Conservation (phyloP, 2,888 invertebrate genomes). For the Himalopsyche kuldschensis region DNA sequence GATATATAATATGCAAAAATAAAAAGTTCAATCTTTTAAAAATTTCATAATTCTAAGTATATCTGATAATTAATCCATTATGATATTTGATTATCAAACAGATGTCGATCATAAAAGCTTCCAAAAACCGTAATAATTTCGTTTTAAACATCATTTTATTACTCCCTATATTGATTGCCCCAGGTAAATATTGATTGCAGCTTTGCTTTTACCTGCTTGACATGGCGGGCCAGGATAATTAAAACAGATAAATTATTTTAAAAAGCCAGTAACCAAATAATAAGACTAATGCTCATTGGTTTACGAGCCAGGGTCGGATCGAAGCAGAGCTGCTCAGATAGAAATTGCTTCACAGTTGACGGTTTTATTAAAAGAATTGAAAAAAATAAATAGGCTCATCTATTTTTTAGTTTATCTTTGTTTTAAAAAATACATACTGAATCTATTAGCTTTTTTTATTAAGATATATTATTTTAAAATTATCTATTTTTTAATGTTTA, state of each 20-base stretch:
- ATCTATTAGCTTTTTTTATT: too few relatives aligned
- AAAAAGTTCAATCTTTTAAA: too few relatives aligned
- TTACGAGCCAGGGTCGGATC: not conserved
- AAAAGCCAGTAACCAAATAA: conserved; percentile 1
- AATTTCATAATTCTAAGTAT: too few relatives aligned
- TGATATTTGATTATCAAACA: not conserved
- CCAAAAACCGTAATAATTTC: not conserved
- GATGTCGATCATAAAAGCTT: not conserved
- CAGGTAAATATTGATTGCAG: not conserved
- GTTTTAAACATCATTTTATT: not conserved
- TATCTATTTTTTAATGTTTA: too few relatives aligned
- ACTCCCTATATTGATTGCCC: not conserved
- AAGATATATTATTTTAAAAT: too few relatives aligned
- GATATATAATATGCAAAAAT: too few relatives aligned
- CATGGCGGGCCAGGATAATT: not conserved
- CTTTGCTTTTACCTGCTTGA: not conserved
- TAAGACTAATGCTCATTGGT: not conserved
- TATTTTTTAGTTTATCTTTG: too few relatives aligned
- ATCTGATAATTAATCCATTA: too few relatives aligned
- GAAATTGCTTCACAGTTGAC: not conserved
- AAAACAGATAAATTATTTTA: not conserved
- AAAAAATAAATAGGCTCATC: too few relatives aligned
- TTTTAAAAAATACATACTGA: too few relatives aligned
- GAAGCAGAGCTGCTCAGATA: not conserved
- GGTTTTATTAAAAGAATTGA: not conserved